Evolutionary conservation across 2,888 invertebrate species (phyloP).

Genomic region (Xanthorhoe spadicearia): DNA sequence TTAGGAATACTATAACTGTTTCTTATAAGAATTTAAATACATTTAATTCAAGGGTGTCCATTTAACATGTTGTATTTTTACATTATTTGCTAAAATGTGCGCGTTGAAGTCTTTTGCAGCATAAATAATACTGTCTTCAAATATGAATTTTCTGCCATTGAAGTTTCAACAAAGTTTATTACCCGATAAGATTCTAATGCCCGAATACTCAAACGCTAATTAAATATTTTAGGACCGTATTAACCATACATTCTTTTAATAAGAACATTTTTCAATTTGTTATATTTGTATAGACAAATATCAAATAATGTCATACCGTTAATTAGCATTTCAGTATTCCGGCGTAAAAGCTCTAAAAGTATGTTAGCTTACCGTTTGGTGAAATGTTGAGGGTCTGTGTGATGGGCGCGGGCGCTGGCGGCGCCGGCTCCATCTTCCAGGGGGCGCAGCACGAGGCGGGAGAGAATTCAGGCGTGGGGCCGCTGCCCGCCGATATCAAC

Average conservation of each 20-base stretch:
- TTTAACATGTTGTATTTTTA: not conserved
- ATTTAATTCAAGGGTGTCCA: not conserved
- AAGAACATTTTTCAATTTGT: too few relatives aligned
- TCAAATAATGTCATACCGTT: too few relatives aligned
- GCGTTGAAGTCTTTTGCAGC: slow-evolving; percentile 36
- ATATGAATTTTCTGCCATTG: too few relatives aligned
- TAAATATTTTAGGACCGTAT: too few relatives aligned
- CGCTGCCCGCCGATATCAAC: slow-evolving; percentile 88
- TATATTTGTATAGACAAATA: too few relatives aligned
- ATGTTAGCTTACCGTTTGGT: slow-evolving; percentile 75
- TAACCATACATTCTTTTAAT: too few relatives aligned
- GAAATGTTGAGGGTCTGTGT: slow-evolving; percentile 85
- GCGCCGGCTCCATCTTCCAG: slow-evolving; percentile 88
- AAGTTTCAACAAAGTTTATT: too few relatives aligned
- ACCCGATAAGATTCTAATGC: not conserved
- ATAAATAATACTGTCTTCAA: not conserved
- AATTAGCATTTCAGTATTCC: too few relatives aligned
- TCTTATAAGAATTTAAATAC: too few relatives aligned
- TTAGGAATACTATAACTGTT: too few relatives aligned
- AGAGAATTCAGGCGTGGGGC: slow-evolving; percentile 84
- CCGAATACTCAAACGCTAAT: too few relatives aligned
- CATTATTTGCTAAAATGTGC: slow-evolving; percentile 1
- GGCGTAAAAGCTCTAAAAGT: not conserved
- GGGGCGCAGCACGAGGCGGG: slow-evolving; percentile 85
- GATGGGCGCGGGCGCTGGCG: slow-evolving; percentile 76